These are phyloP conservation scores for Gymnoscopelus microlampas DNA, from an alignment of 2,797 vertebrate genomes.

Conservation along the genomic window DNA sequence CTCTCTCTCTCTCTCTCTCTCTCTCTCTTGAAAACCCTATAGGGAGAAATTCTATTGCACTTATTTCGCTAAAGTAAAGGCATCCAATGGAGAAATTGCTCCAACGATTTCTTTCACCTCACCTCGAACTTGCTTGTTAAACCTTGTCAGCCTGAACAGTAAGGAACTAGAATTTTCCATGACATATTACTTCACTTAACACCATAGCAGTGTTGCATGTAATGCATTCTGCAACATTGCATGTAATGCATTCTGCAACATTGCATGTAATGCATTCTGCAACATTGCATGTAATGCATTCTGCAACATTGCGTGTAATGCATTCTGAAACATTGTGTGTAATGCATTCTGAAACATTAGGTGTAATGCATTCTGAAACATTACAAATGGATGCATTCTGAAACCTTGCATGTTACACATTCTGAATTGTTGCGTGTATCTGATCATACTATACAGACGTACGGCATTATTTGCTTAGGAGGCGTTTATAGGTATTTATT, in stretches of 20 bases:
- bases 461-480: constrained; percentile 20
- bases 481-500: constrained; percentile 16
- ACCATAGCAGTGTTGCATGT: neutral
- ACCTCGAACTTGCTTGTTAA: constrained; percentile 29
- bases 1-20: neutral
- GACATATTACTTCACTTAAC: constrained; percentile 34
- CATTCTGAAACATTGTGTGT: too few species aligned
- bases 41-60: neutral
- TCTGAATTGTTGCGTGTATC: constrained; percentile 15
- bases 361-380: too few species aligned
- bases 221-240: neutral
- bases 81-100: constrained; percentile 13
- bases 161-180: constrained; percentile 18
- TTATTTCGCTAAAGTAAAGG: constrained; percentile 17
- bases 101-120: constrained; percentile 13
- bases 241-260: too few species aligned
- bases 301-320: too few species aligned
- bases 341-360: too few species aligned
- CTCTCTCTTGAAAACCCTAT: neutral
- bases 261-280: too few species aligned
- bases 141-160: constrained; percentile 28
- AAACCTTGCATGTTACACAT: neutral
- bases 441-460: constrained; percentile 36
- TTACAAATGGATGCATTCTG: too few species aligned
- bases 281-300: too few species aligned